These are phyloP conservation scores for Oikopleura vanhoeffeni DNA, from an alignment of 23 tunicate species.

Conservation along the genomic window DNA sequence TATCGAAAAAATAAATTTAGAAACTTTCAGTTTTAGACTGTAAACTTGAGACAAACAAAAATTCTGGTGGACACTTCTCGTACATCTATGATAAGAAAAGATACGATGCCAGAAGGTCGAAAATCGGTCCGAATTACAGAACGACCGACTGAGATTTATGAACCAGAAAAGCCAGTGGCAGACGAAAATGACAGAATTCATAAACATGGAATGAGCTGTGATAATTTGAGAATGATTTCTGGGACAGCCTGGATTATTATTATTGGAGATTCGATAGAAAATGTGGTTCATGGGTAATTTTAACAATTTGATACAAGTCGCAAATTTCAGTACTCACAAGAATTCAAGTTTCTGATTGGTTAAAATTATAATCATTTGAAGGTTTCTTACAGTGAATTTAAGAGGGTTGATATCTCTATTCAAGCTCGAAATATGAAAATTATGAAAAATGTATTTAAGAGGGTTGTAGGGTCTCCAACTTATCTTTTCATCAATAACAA, in stretches of 20 bases:
- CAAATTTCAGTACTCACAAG: too few species aligned
- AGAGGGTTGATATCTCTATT: too few species aligned
- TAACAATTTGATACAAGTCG: background rate
- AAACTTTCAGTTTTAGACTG: background rate
- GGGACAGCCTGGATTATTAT: background rate
- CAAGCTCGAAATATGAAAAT: too few species aligned
- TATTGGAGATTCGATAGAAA: background rate
- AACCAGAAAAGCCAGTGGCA: background rate
- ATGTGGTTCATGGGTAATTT: background rate
- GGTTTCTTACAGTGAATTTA: too few species aligned
- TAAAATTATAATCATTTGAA: too few species aligned
- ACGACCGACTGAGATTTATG: background rate
- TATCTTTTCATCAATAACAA: too few species aligned
- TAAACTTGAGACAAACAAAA: background rate
- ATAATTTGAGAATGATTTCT: background rate
- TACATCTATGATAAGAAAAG: background rate
- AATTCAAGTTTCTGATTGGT: too few species aligned
- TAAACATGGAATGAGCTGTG: background rate
- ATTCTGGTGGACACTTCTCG: background rate
- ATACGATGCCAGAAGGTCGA: background rate
- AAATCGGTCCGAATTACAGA: background rate
- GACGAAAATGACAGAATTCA: background rate
- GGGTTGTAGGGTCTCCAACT: too few species aligned
- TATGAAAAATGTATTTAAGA: too few species aligned
- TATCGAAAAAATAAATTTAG: too few species aligned